Conservation (phyloP, 1,140 invertebrate species). For the Manduca sexta region DNA sequence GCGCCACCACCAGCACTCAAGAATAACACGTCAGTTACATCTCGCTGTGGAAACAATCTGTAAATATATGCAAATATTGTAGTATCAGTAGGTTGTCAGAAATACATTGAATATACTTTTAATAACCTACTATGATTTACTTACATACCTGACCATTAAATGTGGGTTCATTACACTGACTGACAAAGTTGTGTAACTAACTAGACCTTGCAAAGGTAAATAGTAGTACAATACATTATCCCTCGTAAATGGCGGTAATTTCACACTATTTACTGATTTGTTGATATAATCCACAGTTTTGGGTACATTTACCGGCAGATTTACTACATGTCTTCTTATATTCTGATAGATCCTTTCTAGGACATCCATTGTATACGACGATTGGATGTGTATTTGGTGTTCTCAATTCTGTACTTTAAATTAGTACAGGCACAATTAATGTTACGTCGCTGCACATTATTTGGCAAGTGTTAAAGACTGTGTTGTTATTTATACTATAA, state of each 20-base stretch:
- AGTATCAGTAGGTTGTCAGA: too few species aligned
- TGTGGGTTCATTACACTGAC: constrained; percentile 70
- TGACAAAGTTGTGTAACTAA: constrained; percentile 68
- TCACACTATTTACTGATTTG: constrained; percentile 53
- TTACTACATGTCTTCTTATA: constrained; percentile 35
- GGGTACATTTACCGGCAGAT: constrained; percentile 39
- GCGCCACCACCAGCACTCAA: constrained; percentile 61
- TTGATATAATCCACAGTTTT: constrained; percentile 52
- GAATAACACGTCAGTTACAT: constrained; percentile 66
- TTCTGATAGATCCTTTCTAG: constrained; percentile 51
- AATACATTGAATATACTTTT: too few species aligned
- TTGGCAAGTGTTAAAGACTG: constrained; percentile 51
- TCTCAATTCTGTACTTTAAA: constrained; percentile 18
- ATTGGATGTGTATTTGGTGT: too few species aligned
- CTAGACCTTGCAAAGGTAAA: constrained; percentile 65
- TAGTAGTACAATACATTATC: constrained; percentile 70
- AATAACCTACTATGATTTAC: background rate
- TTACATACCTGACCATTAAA: constrained; percentile 60
- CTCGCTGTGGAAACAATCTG: constrained; percentile 63
- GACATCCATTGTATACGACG: constrained; percentile 47
- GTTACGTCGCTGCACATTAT: constrained; percentile 56
- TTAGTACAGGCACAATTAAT: constrained; percentile 19
- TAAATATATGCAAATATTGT: constrained; percentile 19
- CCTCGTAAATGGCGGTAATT: constrained; percentile 58
- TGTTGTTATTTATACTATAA: constrained; percentile 41